These are phyloP conservation scores for Cheirogaleus major DNA, from an alignment of 2,797 vertebrate species.

Conservation along the genomic window DNA sequence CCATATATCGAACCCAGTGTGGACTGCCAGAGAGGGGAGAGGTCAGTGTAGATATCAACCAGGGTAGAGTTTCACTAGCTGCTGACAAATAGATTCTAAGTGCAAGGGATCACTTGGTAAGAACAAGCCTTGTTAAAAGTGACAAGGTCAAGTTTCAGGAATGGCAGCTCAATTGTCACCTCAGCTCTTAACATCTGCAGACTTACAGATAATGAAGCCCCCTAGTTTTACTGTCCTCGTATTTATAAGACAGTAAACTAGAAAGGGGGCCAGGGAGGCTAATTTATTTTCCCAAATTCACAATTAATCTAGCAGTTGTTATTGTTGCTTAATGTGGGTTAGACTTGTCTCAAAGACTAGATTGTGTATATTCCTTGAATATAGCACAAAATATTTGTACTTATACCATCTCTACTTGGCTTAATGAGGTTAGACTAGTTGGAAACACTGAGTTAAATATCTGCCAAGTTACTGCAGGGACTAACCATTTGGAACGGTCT, in stretches of 20 bases:
- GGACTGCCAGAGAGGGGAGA: background rate
- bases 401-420: background rate
- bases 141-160: slow-evolving; percentile 64
- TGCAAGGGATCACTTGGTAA: slow-evolving; percentile 40
- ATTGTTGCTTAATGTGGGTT: background rate
- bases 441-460: slow-evolving; percentile 14
- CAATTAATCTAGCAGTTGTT: background rate
- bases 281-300: background rate
- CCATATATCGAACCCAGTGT: background rate
- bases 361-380: background rate
- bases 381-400: background rate
- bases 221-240: background rate
- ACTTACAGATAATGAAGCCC: background rate
- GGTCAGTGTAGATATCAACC: background rate
- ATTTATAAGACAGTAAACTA: background rate
- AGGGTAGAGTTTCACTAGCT: background rate
- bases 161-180: slow-evolving; percentile 41
- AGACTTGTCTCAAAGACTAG: background rate
- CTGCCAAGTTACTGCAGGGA: background rate
- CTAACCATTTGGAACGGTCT: background rate
- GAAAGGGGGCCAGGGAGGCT: background rate
- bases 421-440: background rate
- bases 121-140: slow-evolving; percentile 30
- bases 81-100: slow-evolving; percentile 45
- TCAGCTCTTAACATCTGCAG: background rate